Evolutionary conservation across 2,113 vertebrate species (phyloP).

Genomic region (Phalacrocorax brasilianus): DNA sequence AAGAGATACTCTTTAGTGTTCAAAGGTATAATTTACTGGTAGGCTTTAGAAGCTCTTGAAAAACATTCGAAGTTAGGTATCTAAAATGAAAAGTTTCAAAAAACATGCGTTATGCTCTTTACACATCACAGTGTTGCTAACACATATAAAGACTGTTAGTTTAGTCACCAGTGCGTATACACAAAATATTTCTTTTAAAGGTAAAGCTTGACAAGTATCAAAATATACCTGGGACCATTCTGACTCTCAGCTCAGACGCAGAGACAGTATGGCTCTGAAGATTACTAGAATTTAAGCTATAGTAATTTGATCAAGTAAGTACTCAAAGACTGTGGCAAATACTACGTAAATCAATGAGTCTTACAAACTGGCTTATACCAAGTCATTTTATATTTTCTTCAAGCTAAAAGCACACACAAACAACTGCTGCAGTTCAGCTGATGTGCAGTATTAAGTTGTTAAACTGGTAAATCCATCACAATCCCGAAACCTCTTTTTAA

Average conservation of each 20-base stretch:
- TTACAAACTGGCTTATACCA: neutral
- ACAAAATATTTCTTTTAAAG: neutral
- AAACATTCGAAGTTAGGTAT: neutral
- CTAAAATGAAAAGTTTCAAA: neutral
- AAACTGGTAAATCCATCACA: neutral
- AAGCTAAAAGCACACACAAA: neutral
- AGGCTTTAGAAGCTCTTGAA: neutral
- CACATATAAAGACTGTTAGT: neutral
- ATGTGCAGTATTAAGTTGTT: neutral
- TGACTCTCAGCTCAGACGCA: neutral
- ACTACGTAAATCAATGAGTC: neutral
- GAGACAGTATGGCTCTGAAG: neutral
- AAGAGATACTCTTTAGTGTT: neutral
- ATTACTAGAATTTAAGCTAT: neutral
- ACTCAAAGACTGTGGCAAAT: neutral
- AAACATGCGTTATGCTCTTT: neutral
- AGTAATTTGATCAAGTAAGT: neutral
- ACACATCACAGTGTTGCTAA: neutral
- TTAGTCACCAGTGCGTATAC: neutral
- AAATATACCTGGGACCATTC: neutral
- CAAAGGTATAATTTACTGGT: neutral
- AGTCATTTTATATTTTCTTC: neutral
- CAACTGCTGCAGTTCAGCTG: neutral
- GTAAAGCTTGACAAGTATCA: neutral
- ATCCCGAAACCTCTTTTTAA: neutral